Conservation (phyloP, 2,797 vertebrate species). For the Microhierax caerulescens region DNA sequence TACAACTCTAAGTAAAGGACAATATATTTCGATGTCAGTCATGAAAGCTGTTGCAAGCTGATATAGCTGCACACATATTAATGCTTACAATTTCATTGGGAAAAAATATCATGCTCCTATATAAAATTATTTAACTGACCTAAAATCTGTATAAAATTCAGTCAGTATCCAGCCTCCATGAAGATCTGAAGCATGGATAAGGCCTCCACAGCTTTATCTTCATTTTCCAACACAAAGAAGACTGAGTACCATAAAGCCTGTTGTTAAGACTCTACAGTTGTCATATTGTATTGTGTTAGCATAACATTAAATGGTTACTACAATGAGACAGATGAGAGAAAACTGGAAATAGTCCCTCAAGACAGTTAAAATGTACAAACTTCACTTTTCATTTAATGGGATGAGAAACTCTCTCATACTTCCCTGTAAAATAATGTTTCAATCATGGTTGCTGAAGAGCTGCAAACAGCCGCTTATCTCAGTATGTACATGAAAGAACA, state of each 20-base stretch:
- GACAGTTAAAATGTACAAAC: slow-evolving; percentile 22
- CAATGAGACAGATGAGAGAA: slow-evolving; percentile 12
- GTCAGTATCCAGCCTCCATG: background rate
- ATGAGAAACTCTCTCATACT: background rate
- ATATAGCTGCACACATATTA: background rate
- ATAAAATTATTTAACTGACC: background rate
- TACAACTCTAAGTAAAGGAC: background rate
- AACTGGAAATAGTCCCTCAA: slow-evolving; percentile 39
- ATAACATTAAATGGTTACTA: slow-evolving; percentile 21
- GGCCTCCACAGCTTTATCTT: background rate
- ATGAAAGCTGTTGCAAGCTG: background rate
- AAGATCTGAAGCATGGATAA: background rate
- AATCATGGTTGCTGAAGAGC: background rate
- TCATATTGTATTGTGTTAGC: slow-evolving; percentile 8
- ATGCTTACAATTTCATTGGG: background rate
- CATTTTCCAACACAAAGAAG: background rate
- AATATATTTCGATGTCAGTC: background rate
- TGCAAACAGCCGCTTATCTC: background rate
- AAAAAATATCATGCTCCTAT: background rate
- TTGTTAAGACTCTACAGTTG: background rate
- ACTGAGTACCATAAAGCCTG: background rate
- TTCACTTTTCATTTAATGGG: slow-evolving; percentile 8
- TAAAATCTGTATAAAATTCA: background rate
- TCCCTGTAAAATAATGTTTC: slow-evolving; percentile 28
- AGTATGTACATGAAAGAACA: background rate